Evolutionary conservation across 2,113 vertebrate species (phyloP), one percentile per base, ranked within the genome.

Genomic region (Pelmatolapia mariae): DNA sequence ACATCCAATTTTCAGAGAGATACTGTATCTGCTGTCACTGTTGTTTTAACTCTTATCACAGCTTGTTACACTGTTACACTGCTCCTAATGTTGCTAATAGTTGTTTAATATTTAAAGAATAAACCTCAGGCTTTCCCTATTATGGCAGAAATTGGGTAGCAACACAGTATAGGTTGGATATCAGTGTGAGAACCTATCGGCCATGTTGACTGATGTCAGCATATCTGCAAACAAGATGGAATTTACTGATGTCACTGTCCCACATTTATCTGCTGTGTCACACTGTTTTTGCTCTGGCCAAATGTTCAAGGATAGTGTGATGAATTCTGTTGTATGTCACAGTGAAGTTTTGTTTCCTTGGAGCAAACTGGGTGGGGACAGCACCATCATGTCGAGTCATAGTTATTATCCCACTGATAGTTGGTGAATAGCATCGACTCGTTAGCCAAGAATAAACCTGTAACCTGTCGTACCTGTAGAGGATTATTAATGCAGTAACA

Each of bases 401-500:
- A 24, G 15, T 3, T 71, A 2, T 43, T 2, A 4, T 43, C 38
- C 12, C 5, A 1, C n/a, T 16, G 38, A 71, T 71, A 16, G 66
- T 7, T 45, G 22, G 38, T 43, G n/a, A 31, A 61, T 33, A 18
- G 8, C 57, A 26, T 71, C 8, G 3, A 10, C 38, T 71, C 4
- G 38, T 71, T 71, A 45, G 66, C 38, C n/a, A 26, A 45, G 22
- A 26, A 73, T 45, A 71, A 10, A 43, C 12, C 12, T 15, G 8
- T 26, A 16, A 26, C 8, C 66, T 45, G 66, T 4, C 0, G 7
- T 0, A 13, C 19, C 26, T 61, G 19, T 5, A 26, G 66, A 73
- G 5, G 68, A 45, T 45, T 16, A 7, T 45, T 73, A 1, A 4
- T 7, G 38, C 66, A 16, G 66, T 0, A 1, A 1, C 66, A 16